These are phyloP conservation scores for Meandrusa payeni DNA, from an alignment of 2,888 invertebrate genomes.

Conservation along the genomic window DNA sequence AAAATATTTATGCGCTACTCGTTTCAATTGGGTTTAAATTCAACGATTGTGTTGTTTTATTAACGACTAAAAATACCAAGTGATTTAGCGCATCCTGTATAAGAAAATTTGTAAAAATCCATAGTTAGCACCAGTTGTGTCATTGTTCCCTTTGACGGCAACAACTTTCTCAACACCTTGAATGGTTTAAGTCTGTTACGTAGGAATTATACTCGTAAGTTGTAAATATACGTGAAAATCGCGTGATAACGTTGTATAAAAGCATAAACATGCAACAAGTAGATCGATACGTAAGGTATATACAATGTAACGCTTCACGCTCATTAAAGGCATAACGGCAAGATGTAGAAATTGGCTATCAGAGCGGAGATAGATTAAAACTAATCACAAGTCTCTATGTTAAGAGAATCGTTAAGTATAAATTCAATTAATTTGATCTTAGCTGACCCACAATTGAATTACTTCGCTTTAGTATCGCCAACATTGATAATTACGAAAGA, in stretches of 20 bases:
- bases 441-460: slow-evolving; percentile 8
- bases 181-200: slow-evolving; percentile 27
- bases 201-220: slow-evolving; percentile 27
- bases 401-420: not conserved
- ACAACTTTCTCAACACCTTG: slow-evolving; percentile 3
- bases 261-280: slow-evolving; percentile 23
- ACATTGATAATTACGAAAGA: slow-evolving; percentile 5
- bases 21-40: too few species aligned
- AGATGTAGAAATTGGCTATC: slow-evolving; percentile 23
- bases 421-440: slow-evolving; percentile 1
- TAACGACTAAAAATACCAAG: too few species aligned
- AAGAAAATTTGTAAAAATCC: too few species aligned
- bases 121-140: too few species aligned
- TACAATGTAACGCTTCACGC: slow-evolving; percentile 34
- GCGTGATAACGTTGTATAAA: slow-evolving; percentile 33
- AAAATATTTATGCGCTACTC: too few species aligned
- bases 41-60: too few species aligned
- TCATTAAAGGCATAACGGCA: slow-evolving; percentile 34
- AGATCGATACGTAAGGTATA: slow-evolving; percentile 36
- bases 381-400: slow-evolving; percentile 11
- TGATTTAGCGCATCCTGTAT: too few species aligned
- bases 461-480: not conserved
- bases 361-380: slow-evolving; percentile 19
- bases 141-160: not conserved
- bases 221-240: slow-evolving; percentile 24